Base-by-base conservation (phyloP, 2,888 invertebrate species). In the Melangyna quadrimaculata region DNA sequence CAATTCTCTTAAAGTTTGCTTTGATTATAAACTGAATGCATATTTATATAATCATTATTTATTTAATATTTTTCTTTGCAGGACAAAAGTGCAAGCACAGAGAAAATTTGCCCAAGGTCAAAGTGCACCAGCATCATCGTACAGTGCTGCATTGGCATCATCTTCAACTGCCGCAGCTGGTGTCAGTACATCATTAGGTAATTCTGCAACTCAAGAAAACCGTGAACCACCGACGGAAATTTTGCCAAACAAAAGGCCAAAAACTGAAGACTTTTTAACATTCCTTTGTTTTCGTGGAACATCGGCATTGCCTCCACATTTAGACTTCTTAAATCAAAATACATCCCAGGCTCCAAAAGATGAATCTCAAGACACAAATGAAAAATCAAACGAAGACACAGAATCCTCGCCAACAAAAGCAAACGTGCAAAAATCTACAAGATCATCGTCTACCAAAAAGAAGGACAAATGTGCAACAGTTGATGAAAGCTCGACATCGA, bases 41-140 rank as follows among this genome's bases (percentile, higher is more conserved):
- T 35, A 40, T 40, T n/a, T n/a, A n/a, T n/a, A n/a, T n/a, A n/a
- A n/a, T 17, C 40, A n/a, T 17, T 17, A 22, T 22, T 10, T 22
- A 9, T 48, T 29, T 8, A 69, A 10, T 61, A 37, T 88, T 77
- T 67, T 70, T 55, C 27, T 71, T 71, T 37, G 12, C 92, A 96
- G 96, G 91, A 94, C 95, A 55, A 96, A 96, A 93, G 96, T 97
- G 78, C 96, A 96, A 91, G 97, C 97, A 53, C 97, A 97, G 92
- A 93, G 97, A 84, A 97, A 97, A 92, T 97, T 97, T 93, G 97
- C 97, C 40, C 96, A 97, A 92, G 96, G 96, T n/a, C 96, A 96
- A 92, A 96, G 96, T 88, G 95, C 95, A 19, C 94, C 94, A 37
- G 91, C 92, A 73, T 88, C 91, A 19, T 89, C 91, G 9, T 91